Conservation (phyloP, 2,113 vertebrate genomes). For the Antigone vipio region DNA sequence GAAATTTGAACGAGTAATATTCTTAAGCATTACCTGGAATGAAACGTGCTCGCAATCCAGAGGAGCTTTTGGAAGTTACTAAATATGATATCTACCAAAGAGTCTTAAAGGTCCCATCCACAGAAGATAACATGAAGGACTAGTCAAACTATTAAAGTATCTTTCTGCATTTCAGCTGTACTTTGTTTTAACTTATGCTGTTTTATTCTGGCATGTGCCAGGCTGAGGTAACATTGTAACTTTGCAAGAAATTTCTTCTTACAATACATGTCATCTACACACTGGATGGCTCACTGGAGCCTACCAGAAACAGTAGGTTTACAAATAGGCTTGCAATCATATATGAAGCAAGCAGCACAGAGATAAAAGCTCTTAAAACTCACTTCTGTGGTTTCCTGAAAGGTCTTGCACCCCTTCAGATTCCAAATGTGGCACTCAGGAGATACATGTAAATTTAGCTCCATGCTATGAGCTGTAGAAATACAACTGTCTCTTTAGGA, state of each 20-base stretch:
- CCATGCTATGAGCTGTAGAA: neutral
- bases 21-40: neutral
- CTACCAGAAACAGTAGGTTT: neutral
- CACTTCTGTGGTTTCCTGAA: neutral
- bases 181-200: neutral
- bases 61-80: neutral
- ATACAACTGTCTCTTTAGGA: neutral
- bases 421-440: neutral
- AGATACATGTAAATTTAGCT: neutral
- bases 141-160: neutral
- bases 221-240: neutral
- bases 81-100: neutral
- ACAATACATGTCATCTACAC: neutral
- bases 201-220: neutral
- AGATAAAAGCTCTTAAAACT: neutral
- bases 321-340: neutral
- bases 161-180: neutral
- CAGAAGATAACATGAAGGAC: neutral
- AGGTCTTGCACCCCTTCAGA: neutral
- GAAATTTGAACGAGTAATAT: neutral
- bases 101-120: neutral
- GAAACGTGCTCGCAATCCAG: neutral
- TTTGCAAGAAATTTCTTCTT: neutral
- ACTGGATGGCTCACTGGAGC: neutral
- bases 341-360: neutral